Evolutionary conservation across 2,888 invertebrate genomes (phyloP), one percentile per base, ranked within the genome.

Genomic region (Cylloceria caligata): DNA sequence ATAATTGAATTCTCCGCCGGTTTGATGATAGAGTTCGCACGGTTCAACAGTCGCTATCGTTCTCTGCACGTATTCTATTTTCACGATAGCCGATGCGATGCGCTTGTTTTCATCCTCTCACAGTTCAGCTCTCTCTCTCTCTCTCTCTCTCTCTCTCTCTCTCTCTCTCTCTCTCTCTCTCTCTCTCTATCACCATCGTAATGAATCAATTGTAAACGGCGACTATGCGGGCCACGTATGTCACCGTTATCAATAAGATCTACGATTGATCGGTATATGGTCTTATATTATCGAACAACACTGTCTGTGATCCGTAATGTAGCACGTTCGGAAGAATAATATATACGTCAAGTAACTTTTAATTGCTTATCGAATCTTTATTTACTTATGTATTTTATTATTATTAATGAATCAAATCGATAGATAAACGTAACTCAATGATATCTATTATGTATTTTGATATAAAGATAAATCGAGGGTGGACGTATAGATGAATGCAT

Each of bases 191-290:
- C 52, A 34, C 36, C 36, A 19, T 52, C 30, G 36, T 52, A 68
- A 68, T 68, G 49, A 52, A 68, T 68, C 68, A 68, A 68, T 68
- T 68, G 68, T 36, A 36, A 49, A n/a, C 36, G 47, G 30, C 47
- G 21, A 21, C 27, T n/a, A 49, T 68, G 49, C 49, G 52, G 68
- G 68, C 45, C 30, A 36, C 36, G 34, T 68, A 68, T n/a, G 49
- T 16, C 21, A 11, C 13, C 19, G 52, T 39, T 68, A 19, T 21
- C 49, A 49, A 49, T 49, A 68, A 49, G 34, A 68, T 49, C 68
- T 68, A 52, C 36, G 68, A 67, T 52, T 52, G 34, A 68, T 68
- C n/a, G n/a, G n/a, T n/a, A n/a, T 36, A 52, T 36, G 19, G 19
- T 21, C 21, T 49, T 9, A 11, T 21, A 21, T 49, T 49, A 11